A percentile compares a stretch with the other conserved stretches of the same genome.
Conservation (phyloP, 1,140 invertebrate genomes). For the Drosophila pectinifera region DNA sequence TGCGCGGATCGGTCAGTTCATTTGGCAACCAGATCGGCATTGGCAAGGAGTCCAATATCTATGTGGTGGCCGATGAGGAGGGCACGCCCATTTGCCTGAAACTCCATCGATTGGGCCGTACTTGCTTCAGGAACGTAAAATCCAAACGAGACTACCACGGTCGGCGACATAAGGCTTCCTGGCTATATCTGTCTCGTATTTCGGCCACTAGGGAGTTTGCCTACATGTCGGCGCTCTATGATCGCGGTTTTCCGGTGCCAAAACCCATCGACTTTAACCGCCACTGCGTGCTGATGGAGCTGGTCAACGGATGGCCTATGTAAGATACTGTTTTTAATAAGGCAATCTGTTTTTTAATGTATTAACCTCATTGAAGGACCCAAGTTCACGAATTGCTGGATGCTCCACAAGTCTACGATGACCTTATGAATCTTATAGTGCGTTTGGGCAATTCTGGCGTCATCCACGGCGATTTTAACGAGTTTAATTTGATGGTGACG, state of each 20-base stretch:
- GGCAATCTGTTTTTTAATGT: neutral
- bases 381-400: slow-evolving; percentile 93
- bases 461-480: slow-evolving; percentile 99
- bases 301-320: slow-evolving; percentile 92
- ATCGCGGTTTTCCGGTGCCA: slow-evolving; percentile 97
- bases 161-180: slow-evolving; percentile 94
- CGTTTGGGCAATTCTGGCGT: slow-evolving; percentile 96
- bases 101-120: slow-evolving; percentile 96
- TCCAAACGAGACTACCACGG: slow-evolving; percentile 99
- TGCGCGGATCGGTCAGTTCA: slow-evolving; percentile 91
- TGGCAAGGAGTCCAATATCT: slow-evolving; percentile 99
- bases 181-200: slow-evolving; percentile 98
- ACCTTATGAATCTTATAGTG: slow-evolving; percentile 97
- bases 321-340: slow-evolving; percentile 84
- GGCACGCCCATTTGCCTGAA: slow-evolving; percentile 93
- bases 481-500: slow-evolving; percentile 98
- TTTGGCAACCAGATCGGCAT: slow-evolving; percentile 99
- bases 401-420: slow-evolving; percentile 94
- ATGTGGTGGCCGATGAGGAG: slow-evolving; percentile 93
- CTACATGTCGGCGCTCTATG: slow-evolving; percentile 97
- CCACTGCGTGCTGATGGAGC: slow-evolving; percentile 98
- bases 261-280: slow-evolving; percentile 97
- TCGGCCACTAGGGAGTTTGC: slow-evolving; percentile 99
- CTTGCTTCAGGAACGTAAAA: slow-evolving; percentile 98
- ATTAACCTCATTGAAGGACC: slow-evolving; percentile 87